A percentile compares a stretch with the other conserved stretches of the same genome.
Evolutionary conservation across 2,888 invertebrate genomes (phyloP).

Genomic region (Cancer borealis): DNA sequence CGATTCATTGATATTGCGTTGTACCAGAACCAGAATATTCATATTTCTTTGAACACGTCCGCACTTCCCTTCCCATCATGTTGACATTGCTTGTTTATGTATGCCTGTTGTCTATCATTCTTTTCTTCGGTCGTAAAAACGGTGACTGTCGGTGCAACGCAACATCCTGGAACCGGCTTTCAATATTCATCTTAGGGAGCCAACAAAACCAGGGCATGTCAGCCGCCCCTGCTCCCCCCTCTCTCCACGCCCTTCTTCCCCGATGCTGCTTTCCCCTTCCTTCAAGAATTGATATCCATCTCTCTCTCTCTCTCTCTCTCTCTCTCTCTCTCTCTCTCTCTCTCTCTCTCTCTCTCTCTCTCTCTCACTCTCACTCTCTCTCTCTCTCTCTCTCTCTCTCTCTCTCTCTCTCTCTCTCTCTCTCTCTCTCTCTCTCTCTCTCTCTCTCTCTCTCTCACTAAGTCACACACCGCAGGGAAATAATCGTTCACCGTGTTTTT

Average conservation of each 20-base stretch:
- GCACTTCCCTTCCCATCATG: not conserved
- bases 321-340: too few species aligned
- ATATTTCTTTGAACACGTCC: not conserved
- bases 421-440: not conserved
- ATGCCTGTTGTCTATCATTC: not conserved
- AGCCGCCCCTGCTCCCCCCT: not conserved
- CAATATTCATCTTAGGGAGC: conserved; percentile 20
- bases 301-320: not conserved
- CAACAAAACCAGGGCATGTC: not conserved
- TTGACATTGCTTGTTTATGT: not conserved
- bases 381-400: not conserved
- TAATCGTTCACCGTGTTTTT: not conserved
- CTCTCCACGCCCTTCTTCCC: not conserved
- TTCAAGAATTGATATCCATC: not conserved
- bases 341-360: too few species aligned
- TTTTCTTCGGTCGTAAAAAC: not conserved
- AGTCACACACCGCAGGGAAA: not conserved
- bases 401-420: not conserved
- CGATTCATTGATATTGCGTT: not conserved
- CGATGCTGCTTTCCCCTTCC: not conserved
- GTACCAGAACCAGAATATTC: not conserved
- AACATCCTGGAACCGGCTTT: not conserved
- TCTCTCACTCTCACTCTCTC: not conserved
- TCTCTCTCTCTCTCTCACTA: not conserved
- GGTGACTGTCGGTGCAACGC: not conserved